Percentiles rank a stretch among this genome's conserved stretches.
Conservation (phyloP, 2,888 invertebrate genomes). For the Acronicta aceris region DNA sequence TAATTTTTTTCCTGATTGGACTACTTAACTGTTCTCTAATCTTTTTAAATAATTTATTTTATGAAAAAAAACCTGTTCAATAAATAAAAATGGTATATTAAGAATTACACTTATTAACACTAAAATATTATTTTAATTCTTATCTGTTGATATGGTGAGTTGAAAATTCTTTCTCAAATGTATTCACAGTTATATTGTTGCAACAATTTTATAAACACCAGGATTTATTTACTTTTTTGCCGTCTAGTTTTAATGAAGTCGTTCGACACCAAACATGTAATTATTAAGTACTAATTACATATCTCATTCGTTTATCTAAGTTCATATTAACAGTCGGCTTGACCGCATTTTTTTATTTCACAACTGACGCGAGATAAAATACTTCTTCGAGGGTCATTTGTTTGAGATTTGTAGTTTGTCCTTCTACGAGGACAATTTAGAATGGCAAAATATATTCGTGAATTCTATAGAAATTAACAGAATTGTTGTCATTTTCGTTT, state of each 20-base stretch:
- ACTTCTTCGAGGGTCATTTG: constrained; percentile 35
- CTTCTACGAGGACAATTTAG: constrained; percentile 20
- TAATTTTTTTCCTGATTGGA: no score
- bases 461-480: neutral
- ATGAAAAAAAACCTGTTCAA: no score
- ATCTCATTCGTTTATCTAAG: constrained; percentile 58
- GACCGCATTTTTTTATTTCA: constrained; percentile 58
- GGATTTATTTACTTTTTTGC: constrained; percentile 45
- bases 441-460: neutral
- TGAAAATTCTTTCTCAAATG: no score
- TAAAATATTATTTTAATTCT: no score
- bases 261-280: constrained; percentile 51
- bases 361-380: constrained; percentile 39
- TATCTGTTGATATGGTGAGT: no score
- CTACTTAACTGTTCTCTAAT: no score
- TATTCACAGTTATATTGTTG: constrained; percentile 28
- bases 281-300: constrained; percentile 57
- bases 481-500: neutral
- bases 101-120: no score
- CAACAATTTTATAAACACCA: constrained; percentile 40
- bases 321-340: constrained; percentile 41
- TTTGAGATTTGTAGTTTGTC: constrained; percentile 19
- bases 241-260: constrained; percentile 45
- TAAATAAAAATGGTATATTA: no score
- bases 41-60: no score